Evolutionary conservation across 2,888 invertebrate species (phyloP).

Genomic region (Baccha elongata): DNA sequence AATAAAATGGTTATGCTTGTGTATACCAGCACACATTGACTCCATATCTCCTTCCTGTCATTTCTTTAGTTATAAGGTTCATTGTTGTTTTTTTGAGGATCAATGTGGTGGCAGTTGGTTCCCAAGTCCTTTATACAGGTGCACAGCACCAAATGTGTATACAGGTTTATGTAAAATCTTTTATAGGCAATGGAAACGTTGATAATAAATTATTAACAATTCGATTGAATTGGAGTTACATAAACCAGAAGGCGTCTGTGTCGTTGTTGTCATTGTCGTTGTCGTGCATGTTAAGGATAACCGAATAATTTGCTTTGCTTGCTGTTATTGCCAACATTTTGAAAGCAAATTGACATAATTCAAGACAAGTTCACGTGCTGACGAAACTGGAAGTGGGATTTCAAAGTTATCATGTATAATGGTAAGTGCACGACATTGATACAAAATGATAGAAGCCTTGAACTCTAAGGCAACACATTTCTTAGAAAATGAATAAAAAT

Average conservation of each 20-base stretch:
- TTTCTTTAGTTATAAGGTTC: not conserved
- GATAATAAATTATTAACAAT: conserved; percentile 74
- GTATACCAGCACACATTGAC: too few relatives aligned
- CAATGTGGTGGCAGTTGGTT: not conserved
- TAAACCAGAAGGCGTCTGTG: conserved; percentile 14
- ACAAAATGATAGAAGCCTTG: too few relatives aligned
- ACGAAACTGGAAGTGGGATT: not conserved
- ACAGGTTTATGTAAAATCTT: conserved; percentile 41
- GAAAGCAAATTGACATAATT: conserved; percentile 54
- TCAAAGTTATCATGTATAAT: not conserved
- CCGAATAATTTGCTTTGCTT: conserved; percentile 53
- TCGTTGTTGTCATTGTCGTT: not conserved
- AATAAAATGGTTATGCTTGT: conserved; percentile 61
- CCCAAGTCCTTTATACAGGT: not conserved
- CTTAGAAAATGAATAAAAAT: not conserved
- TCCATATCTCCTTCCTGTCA: not conserved
- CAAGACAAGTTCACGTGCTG: conserved; percentile 43
- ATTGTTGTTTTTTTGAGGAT: not conserved
- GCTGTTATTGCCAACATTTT: conserved; percentile 40
- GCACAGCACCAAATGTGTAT: conserved; percentile 14
- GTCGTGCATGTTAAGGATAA: conserved; percentile 61
- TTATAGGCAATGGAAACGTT: conserved; percentile 58
- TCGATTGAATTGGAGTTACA: conserved; percentile 71
- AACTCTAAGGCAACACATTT: conserved; percentile 2
- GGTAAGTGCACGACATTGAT: conserved; percentile 2